These are phyloP conservation scores for Hyles vespertilio DNA, from an alignment of 1,140 invertebrate species.

Conservation along the genomic window DNA sequence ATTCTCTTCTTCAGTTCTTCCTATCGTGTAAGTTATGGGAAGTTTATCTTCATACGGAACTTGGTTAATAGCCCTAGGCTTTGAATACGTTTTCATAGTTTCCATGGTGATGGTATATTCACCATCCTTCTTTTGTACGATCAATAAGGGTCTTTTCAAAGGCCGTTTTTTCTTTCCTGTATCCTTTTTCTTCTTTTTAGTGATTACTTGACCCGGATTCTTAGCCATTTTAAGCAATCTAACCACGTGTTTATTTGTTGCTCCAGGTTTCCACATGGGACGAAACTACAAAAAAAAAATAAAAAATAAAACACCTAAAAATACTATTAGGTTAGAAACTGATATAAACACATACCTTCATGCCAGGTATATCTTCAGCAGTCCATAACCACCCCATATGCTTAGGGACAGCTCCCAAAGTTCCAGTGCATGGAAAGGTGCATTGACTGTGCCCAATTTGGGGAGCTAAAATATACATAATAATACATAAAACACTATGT, in stretches of 20 bases:
- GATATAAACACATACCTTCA: conserved; percentile 38
- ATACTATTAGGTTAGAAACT: conserved; percentile 8
- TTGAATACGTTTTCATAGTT: conserved; percentile 57
- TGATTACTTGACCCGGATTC: conserved; percentile 43
- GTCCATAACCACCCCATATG: conserved; percentile 68
- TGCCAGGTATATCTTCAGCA: conserved; percentile 54
- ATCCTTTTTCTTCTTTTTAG: conserved; percentile 55
- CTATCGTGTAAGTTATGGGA: conserved; percentile 54
- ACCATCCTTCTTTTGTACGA: conserved; percentile 59
- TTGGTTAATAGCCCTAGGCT: conserved; percentile 53
- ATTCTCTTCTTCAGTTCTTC: conserved; percentile 65
- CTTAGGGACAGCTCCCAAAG: conserved; percentile 50
- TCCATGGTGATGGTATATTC: conserved; percentile 66
- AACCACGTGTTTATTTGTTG: conserved; percentile 56
- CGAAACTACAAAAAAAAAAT: conserved; percentile 59
- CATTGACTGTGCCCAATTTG: conserved; percentile 62
- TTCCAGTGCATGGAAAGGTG: conserved; percentile 53
- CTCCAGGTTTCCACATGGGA: conserved; percentile 59
- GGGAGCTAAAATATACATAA: conserved; percentile 41
- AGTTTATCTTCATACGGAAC: conserved; percentile 65
- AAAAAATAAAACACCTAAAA: conserved; percentile 35
- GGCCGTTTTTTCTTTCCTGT: conserved; percentile 41
- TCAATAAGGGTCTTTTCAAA: conserved; percentile 52
- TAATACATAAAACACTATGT: background rate
- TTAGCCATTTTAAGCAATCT: conserved; percentile 53